phyloP scores from a whole-genome alignment of 2,797 vertebrate species.

The Bradypus variegatus region DNA sequence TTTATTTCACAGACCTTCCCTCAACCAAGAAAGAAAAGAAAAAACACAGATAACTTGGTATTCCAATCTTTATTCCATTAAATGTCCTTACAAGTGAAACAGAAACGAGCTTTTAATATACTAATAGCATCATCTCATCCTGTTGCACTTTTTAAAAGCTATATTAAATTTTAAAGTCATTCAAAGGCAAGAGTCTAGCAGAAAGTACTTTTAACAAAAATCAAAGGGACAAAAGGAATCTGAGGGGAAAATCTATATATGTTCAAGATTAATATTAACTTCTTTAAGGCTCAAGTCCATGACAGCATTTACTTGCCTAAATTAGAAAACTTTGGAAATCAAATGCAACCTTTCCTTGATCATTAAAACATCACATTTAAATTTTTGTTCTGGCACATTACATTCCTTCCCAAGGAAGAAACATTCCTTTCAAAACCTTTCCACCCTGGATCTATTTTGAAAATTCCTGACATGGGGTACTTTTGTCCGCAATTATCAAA shows the following conservation, averaged over 20 bases:
- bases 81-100: conserved; percentile 39
- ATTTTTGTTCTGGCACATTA: not conserved
- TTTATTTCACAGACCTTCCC: not conserved
- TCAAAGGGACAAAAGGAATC: not conserved
- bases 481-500: not conserved
- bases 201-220: conserved; percentile 37
- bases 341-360: not conserved
- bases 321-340: not conserved
- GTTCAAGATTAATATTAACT: conserved; percentile 12
- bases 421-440: not conserved
- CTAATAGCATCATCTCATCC: conserved; percentile 5
- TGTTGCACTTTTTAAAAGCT: conserved; percentile 39
- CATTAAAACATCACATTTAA: not conserved
- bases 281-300: conserved; percentile 34
- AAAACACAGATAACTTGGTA: not conserved
- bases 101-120: conserved; percentile 49
- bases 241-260: not conserved
- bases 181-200: conserved; percentile 33
- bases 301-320: not conserved
- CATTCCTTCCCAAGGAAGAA: conserved; percentile 10
- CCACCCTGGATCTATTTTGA: not conserved
- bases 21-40: not conserved
- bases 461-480: not conserved
- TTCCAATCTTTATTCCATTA: conserved; percentile 63
- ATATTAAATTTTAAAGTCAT: conserved; percentile 39